These are phyloP conservation scores for Lordiphosa andalusiaca DNA, from an alignment of 2,888 invertebrate species.

Conservation along the genomic window DNA sequence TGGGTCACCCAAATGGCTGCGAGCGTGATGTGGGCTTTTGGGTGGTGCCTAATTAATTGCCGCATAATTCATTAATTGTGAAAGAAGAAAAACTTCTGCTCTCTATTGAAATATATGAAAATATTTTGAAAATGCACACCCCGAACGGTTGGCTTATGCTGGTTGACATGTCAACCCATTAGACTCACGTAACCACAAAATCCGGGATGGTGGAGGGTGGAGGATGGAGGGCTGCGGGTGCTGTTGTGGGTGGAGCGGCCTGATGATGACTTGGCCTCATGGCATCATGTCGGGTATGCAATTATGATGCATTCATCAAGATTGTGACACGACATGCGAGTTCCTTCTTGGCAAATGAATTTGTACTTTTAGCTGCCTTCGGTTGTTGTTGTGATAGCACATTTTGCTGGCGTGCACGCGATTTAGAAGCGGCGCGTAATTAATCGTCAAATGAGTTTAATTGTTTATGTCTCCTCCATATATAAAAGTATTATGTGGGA, in stretches of 20 bases:
- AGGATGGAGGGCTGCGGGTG: neutral
- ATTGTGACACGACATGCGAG: slow-evolving; percentile 78
- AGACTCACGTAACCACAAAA: slow-evolving; percentile 42
- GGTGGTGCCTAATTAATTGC: slow-evolving; percentile 53
- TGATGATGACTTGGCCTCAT: slow-evolving; percentile 1
- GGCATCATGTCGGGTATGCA: slow-evolving; percentile 62
- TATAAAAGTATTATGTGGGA: neutral
- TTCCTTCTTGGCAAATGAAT: slow-evolving; percentile 67
- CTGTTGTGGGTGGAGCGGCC: slow-evolving; percentile 1
- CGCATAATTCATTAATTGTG: slow-evolving; percentile 56
- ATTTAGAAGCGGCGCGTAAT: slow-evolving; percentile 74
- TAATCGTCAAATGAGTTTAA: slow-evolving; percentile 78
- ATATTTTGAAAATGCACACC: slow-evolving; percentile 59
- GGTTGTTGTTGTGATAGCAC: slow-evolving; percentile 63
- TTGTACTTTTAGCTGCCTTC: slow-evolving; percentile 60
- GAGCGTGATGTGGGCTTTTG: slow-evolving; percentile 14
- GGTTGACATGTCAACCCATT: slow-evolving; percentile 70
- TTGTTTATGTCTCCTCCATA: slow-evolving; percentile 66
- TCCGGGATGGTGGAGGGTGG: slow-evolving; percentile 3
- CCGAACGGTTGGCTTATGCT: slow-evolving; percentile 54
- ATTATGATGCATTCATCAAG: slow-evolving; percentile 79
- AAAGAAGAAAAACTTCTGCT: slow-evolving; percentile 23
- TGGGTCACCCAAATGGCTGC: slow-evolving; percentile 64
- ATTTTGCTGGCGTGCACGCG: slow-evolving; percentile 72
- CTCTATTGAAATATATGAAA: slow-evolving; percentile 64